phyloP scores from a whole-genome alignment of 1,140 invertebrate genomes.

The Hyles euphorbiae region DNA sequence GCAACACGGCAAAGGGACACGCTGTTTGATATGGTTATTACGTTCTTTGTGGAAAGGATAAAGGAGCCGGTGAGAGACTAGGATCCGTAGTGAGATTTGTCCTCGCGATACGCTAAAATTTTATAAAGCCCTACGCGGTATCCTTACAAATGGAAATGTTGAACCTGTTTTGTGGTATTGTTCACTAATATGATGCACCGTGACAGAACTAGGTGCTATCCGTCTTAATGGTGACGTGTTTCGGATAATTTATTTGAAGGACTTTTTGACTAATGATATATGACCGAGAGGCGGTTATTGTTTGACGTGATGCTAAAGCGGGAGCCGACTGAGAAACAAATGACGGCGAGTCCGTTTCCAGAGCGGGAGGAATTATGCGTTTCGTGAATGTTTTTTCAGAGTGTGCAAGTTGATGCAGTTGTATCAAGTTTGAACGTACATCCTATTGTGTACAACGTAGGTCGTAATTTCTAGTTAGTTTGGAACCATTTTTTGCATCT shows the following conservation, averaged over 20 bases:
- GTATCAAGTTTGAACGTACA: too few relatives aligned
- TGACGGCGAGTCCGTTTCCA: too few relatives aligned
- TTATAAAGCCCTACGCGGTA: constrained; percentile 52
- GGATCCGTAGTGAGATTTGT: constrained; percentile 61
- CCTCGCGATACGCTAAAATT: constrained; percentile 68
- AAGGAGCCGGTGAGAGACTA: constrained; percentile 53
- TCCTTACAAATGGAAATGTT: constrained; percentile 56
- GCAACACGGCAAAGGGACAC: constrained; percentile 64
- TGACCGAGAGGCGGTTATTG: too few relatives aligned
- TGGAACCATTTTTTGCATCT: too few relatives aligned
- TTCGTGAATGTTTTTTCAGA: too few relatives aligned
- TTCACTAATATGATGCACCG: not conserved
- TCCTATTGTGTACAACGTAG: too few relatives aligned
- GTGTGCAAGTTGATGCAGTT: too few relatives aligned
- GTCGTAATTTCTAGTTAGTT: too few relatives aligned
- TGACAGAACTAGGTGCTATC: constrained; percentile 6
- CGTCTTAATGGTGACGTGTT: constrained; percentile 2
- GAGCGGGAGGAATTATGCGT: too few relatives aligned
- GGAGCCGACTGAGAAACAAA: too few relatives aligned
- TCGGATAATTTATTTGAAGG: too few relatives aligned
- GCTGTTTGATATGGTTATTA: constrained; percentile 74
- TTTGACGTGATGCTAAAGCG: not conserved
- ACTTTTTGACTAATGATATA: too few relatives aligned
- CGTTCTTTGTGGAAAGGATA: constrained; percentile 65
- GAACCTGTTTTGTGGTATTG: constrained; percentile 26